Base-by-base conservation (phyloP, 2,888 invertebrate species). In the Pollenia griseotomentosa region DNA sequence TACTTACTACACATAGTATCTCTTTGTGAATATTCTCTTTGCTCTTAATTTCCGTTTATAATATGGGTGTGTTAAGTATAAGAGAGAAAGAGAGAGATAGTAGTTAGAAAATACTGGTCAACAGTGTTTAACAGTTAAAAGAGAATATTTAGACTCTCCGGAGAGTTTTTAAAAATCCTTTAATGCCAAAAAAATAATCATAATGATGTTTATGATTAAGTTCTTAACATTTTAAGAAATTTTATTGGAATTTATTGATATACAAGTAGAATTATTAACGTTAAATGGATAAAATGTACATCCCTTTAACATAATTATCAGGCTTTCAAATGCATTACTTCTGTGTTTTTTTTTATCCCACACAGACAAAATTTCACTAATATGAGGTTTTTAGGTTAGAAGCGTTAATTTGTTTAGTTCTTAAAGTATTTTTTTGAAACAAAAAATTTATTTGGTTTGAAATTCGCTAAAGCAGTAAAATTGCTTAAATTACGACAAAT, bases 51-150 rank as follows among this genome's bases (percentile, higher is more conserved):
- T 40, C 14, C n/a, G 2, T 68, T 16, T 8, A 3, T 33, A 19
- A 79, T 42, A 73, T 63, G 80, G 80, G 71, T 80, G 80, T 71
- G 71, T 80, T 71, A 55, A 46, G n/a, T 44, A 46, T 7, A 65
- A 80, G 80, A 79, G 80, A 71, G 11, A 33, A 65, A 80, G 80
- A 79, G 80, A 71, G 11, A 33, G 4, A 33, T 33, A 33, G 33
- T 6, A 6, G 6, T 48, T 10, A 10, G 14, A 12, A 71, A 70
- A 71, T 80, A 61, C 71, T 80, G 63, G 71, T 63, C 42, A 80
- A 16, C 33, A 63, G 23, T 65, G 57, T 63, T 65, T 63, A 65
- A 73, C 16, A 63, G 46, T 65, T 65, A 11, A 7, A 73, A 73
- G 80, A 81, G 80, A 73, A n/a, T 33, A 14, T 16, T 11, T 2